Conservation (phyloP, 2,888 invertebrate genomes). For the Meliscaeva auricollis region DNA sequence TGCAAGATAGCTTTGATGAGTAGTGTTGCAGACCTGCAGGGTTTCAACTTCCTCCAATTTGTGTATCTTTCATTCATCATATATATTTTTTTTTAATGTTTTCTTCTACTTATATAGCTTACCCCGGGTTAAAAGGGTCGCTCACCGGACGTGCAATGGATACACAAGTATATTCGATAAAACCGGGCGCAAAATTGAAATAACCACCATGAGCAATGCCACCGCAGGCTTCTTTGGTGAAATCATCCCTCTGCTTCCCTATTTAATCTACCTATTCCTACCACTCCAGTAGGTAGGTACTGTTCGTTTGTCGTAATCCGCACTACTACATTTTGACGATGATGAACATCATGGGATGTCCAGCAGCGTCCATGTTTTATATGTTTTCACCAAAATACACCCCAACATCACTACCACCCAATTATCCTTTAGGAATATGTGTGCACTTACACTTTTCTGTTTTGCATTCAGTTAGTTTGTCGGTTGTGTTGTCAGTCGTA, state of each 20-base stretch:
- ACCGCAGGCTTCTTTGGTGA: constrained; percentile 29
- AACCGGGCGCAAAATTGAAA: constrained; percentile 72
- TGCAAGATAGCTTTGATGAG: constrained; percentile 52
- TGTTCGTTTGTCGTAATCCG: constrained; percentile 37
- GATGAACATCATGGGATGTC: constrained; percentile 53
- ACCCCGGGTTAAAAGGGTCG: constrained; percentile 70
- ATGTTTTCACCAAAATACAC: constrained; percentile 21
- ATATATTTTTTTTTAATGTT: constrained; percentile 2
- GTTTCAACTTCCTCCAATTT: constrained; percentile 47
- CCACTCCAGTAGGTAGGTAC: constrained; percentile 7
- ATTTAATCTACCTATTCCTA: neutral
- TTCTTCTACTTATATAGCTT: constrained; percentile 20
- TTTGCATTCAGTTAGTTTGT: constrained; percentile 49
- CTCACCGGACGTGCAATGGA: constrained; percentile 72
- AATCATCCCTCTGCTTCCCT: neutral
- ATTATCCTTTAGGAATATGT: constrained; percentile 39
- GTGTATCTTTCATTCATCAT: constrained; percentile 57
- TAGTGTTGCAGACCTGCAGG: constrained; percentile 48
- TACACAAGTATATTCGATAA: constrained; percentile 67
- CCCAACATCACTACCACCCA: neutral
- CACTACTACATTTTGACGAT: constrained; percentile 48
- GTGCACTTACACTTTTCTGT: constrained; percentile 74
- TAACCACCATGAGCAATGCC: constrained; percentile 44
- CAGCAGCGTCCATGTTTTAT: constrained; percentile 29
- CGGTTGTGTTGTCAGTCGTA: constrained; percentile 6